Conservation (phyloP, 2,888 invertebrate genomes). For the Elysia crispata region DNA sequence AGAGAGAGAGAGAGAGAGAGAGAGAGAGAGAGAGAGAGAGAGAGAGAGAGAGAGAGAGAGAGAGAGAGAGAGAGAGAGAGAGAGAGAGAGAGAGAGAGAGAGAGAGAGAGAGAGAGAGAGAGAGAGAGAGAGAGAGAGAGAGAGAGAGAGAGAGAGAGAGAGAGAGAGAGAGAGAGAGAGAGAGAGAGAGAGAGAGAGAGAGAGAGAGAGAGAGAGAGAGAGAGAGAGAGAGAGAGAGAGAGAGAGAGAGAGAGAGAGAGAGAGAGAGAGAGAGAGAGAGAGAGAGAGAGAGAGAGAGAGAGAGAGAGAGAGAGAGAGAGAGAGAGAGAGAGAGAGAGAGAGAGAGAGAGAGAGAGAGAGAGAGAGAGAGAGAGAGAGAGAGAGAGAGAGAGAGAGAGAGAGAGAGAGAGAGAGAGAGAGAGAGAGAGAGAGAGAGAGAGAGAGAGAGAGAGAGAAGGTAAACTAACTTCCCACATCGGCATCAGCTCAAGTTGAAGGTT, state of each 20-base stretch:
- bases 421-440: neutral
- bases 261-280: neutral
- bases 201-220: neutral
- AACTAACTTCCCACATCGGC: too few species aligned
- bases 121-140: too few species aligned
- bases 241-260: neutral
- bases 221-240: conserved; percentile 17
- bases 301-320: neutral
- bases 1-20: neutral
- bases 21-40: neutral
- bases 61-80: neutral
- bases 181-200: conserved; percentile 5
- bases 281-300: conserved; percentile 10
- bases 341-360: neutral
- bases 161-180: too few species aligned
- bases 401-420: neutral
- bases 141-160: too few species aligned
- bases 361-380: neutral
- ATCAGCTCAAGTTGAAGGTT: too few species aligned
- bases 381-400: neutral
- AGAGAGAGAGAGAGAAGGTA: neutral
- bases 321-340: neutral
- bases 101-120: too few species aligned
- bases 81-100: neutral
- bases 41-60: neutral